These are phyloP conservation scores for Leuciscus waleckii DNA, from an alignment of 2,797 vertebrate species.

Conservation along the genomic window DNA sequence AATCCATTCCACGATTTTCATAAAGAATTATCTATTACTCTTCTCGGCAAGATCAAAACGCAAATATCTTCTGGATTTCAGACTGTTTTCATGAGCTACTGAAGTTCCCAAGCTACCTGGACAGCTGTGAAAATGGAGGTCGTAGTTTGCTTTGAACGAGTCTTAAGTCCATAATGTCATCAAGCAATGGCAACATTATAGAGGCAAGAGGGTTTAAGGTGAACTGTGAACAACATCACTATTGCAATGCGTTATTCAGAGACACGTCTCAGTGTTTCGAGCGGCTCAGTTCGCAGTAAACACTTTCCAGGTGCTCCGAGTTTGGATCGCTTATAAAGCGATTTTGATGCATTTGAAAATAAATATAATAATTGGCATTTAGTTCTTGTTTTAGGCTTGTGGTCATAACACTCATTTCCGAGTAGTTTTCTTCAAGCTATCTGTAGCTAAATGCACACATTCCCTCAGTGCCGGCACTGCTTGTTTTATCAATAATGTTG, in stretches of 20 bases:
- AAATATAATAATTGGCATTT: not conserved
- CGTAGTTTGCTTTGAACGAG: not conserved
- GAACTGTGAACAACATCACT: not conserved
- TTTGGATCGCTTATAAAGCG: no score
- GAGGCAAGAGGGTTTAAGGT: not conserved
- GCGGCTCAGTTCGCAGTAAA: not conserved
- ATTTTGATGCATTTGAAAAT: not conserved
- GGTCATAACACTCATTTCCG: not conserved
- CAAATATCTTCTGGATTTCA: not conserved
- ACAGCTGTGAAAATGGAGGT: not conserved
- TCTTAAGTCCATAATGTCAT: not conserved
- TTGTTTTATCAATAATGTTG: not conserved
- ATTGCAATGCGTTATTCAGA: not conserved
- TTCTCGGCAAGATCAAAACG: not conserved
- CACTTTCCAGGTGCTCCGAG: no score
- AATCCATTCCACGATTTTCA: not conserved
- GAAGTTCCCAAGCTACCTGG: not conserved
- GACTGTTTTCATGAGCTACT: not conserved
- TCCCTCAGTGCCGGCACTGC: no score
- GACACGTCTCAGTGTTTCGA: not conserved
- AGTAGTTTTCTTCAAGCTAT: not conserved
- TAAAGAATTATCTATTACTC: not conserved
- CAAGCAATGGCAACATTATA: not conserved
- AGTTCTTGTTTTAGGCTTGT: not conserved
- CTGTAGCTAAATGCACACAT: not conserved